These are phyloP conservation scores for Stictocephala bisonia DNA, from an alignment of 2,888 invertebrate species.

Conservation along the genomic window DNA sequence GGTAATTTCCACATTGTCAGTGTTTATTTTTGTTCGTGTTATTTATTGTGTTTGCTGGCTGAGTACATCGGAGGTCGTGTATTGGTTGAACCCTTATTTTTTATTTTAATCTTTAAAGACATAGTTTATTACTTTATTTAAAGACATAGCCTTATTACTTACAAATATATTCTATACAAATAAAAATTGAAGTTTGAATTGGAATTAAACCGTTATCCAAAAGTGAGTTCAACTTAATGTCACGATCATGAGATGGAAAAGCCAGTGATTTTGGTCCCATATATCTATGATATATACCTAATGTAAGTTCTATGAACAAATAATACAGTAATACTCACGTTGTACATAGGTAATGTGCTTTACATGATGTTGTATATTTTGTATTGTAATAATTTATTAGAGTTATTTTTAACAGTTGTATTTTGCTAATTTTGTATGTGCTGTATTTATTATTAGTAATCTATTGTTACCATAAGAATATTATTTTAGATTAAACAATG, in stretches of 20 bases:
- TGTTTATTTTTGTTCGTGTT: conserved; percentile 41
- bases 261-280: conserved; percentile 89
- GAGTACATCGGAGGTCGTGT: conserved; percentile 49
- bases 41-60: conserved; percentile 53
- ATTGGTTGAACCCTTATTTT: neutral
- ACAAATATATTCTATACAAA: no score
- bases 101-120: no score
- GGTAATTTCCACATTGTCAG: conserved; percentile 67
- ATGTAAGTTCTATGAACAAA: conserved; percentile 96
- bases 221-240: no score
- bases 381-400: conserved; percentile 26
- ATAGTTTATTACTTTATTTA: no score
- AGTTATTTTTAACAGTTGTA: neutral
- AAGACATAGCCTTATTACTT: no score
- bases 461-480: conserved; percentile 39
- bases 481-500: neutral
- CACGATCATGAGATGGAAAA: conserved; percentile 60
- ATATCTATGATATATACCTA: conserved; percentile 97
- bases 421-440: neutral
- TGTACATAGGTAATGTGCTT: conserved; percentile 19
- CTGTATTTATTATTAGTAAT: conserved; percentile 8
- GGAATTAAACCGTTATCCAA: conserved; percentile 1
- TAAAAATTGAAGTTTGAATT: neutral
- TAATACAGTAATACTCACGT: conserved; percentile 44
- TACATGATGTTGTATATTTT: neutral